Base-by-base conservation (phyloP, 2,888 invertebrate genomes). In the Dryococelus australis region DNA sequence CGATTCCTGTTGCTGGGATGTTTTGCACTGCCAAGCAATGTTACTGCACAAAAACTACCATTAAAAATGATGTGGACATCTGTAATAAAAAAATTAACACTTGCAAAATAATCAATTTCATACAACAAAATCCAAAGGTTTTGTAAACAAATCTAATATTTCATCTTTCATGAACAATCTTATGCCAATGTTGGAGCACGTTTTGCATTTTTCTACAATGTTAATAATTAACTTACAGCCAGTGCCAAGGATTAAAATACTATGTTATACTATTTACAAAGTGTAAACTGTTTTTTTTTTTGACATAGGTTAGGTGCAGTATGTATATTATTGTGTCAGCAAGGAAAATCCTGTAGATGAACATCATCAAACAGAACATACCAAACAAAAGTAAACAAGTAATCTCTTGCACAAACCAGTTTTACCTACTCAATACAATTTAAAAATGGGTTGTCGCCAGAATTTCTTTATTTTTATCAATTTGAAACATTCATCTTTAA, bases 231-330 rank as follows among this genome's bases (percentile, higher is more conserved):
- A n/a, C n/a, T 16, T 65, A 65, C 65, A 16, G 65, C 65, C 10
- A 65, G 65, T 65, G 65, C 65, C 65, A 65, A 65, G n/a, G 65
- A 65, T 65, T 65, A 65, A 65, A 65, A 65, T 65, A 65, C 65
- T 65, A 65, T n/a, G 16, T 65, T n/a, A 65, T 65, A 65, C 1
- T 65, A 65, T 65, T 65, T 65, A 65, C 65, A 65, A 65, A 24
- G 65, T 65, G n/a, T 65, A 65, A 65, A 65, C 20, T 65, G 65
- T 65, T 65, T 47, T 9, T 47, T 47, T 47, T 47, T 65, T 65
- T 65, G 65, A 24, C 65, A 24, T 65, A 65, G 65, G 24, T 65
- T 65, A 65, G n/a, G 65, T 65, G 65, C 65, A 65, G 65, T 65
- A 65, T 65, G 65, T 65, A 24, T 65, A 65, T 65, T 24, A 47